phyloP scores from a whole-genome alignment of 2,113 vertebrate genomes.

The Rissa tridactyla region DNA sequence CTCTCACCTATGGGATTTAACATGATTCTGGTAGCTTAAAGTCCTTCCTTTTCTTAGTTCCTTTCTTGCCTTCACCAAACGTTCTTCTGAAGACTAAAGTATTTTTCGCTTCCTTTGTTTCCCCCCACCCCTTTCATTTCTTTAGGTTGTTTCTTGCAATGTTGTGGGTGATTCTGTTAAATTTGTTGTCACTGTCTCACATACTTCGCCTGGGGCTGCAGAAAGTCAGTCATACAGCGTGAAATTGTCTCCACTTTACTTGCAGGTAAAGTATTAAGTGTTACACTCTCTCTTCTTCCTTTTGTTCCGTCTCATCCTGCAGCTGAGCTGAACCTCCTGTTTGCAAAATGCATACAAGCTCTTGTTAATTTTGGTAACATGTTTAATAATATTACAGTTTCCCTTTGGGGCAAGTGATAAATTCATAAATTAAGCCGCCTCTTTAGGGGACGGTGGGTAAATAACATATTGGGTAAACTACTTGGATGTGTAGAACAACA shows the following conservation, averaged over 20 bases:
- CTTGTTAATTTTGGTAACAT: fast-evolving
- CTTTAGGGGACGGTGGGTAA: neutral
- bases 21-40: neutral
- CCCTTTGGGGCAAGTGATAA: neutral
- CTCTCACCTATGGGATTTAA: neutral
- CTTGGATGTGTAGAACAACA: neutral
- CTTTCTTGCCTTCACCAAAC: neutral
- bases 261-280: slow-evolving; percentile 81
- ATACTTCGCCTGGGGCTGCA: neutral
- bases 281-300: neutral
- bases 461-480: neutral
- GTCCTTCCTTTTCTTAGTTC: neutral
- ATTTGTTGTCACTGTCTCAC: slow-evolving; percentile 74
- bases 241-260: slow-evolving; percentile 79
- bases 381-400: neutral
- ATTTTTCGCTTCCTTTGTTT: neutral
- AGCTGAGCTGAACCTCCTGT: neutral
- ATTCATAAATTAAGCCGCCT: neutral
- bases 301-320: neutral
- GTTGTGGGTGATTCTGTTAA: slow-evolving; percentile 80
- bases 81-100: neutral
- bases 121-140: neutral
- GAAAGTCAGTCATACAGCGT: slow-evolving; percentile 73
- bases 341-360: neutral
- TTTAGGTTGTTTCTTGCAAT: slow-evolving; percentile 82